Evolutionary conservation across 2,888 invertebrate species (phyloP).

Genomic region (Cacoxenus indagator): DNA sequence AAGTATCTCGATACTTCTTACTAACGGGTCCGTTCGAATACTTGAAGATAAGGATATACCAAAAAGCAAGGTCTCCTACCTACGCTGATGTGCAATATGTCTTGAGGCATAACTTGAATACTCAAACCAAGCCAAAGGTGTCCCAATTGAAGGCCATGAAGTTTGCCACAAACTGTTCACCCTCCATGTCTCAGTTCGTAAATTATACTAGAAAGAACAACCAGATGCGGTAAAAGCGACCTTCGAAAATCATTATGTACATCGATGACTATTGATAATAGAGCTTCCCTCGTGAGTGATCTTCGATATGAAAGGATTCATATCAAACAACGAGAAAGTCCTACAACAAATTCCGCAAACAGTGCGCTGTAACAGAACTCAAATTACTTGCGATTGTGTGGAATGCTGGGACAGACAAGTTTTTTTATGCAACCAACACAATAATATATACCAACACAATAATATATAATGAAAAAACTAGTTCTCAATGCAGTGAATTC

Average conservation of each 20-base stretch:
- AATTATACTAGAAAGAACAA: not conserved
- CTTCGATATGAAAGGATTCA: not conserved
- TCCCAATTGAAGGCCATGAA: slow-evolving; percentile 25
- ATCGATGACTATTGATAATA: not conserved
- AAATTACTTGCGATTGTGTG: not conserved
- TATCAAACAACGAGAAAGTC: not conserved
- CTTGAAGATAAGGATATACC: not conserved
- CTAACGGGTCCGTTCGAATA: slow-evolving; percentile 23
- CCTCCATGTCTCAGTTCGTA: not conserved
- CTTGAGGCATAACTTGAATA: not conserved
- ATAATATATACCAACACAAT: not conserved
- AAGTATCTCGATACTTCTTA: slow-evolving; percentile 32
- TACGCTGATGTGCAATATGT: slow-evolving; percentile 20
- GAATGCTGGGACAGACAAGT: not conserved
- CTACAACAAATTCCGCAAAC: not conserved
- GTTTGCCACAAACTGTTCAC: not conserved
- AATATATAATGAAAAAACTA: not conserved
- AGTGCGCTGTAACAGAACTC: not conserved
- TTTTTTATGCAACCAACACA: not conserved
- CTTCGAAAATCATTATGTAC: not conserved
- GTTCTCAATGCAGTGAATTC: not conserved
- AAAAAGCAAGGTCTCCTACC: slow-evolving; percentile 40
- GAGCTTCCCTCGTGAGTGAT: not conserved
- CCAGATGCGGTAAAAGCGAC: not conserved
- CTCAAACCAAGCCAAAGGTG: not conserved